Base-by-base conservation (phyloP, 2,888 invertebrate species). In the Sphaeridia pumilis region DNA sequence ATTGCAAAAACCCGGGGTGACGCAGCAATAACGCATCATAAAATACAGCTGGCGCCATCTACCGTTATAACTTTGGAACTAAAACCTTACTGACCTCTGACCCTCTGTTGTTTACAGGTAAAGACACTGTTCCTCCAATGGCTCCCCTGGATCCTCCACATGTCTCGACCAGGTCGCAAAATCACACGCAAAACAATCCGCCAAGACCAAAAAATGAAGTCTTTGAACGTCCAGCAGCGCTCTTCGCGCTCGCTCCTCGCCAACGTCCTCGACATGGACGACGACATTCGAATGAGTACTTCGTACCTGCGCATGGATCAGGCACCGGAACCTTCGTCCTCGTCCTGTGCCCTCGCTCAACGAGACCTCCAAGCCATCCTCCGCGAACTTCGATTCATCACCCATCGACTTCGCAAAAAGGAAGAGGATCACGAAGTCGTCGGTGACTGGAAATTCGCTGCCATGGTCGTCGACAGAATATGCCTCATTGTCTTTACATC, bases 361-460 rank as follows among this genome's bases (percentile, higher is more conserved):
- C 54, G 63, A 52, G 93, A 94, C 73, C 79, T 93, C 66, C 85
- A 87, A 70, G 80, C 84, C 69, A 94, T 95, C 70, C 78, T 94
- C 63, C 81, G 85, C 66, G 94, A 95, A 75, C 76, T 95, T 66
- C 88, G 88, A 74, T 92, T 90, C 75, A 92, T 95, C 70, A 94
- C 94, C 35, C 81, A 83, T 66, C 82, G 90, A 67, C 88, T 94
- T 85, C 84, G 86, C 72, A 88, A 90, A 72, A 85, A 90, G 52
- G 94, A 95, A 69, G 88, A 90, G 67, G 89, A 90, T 69, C 84
- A 85, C 54, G 92, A 93, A 70, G 78, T 88, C 64, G 89, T 89
- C 67, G 89, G 86, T 74, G 94, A 95, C 72, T 94, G 94, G 94
- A 93, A 92, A 72, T 95, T 94, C 72, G 94, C 94, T 54, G 94